These are phyloP conservation scores for Tor tambroides DNA, from an alignment of 2,113 vertebrate species.

Conservation along the genomic window DNA sequence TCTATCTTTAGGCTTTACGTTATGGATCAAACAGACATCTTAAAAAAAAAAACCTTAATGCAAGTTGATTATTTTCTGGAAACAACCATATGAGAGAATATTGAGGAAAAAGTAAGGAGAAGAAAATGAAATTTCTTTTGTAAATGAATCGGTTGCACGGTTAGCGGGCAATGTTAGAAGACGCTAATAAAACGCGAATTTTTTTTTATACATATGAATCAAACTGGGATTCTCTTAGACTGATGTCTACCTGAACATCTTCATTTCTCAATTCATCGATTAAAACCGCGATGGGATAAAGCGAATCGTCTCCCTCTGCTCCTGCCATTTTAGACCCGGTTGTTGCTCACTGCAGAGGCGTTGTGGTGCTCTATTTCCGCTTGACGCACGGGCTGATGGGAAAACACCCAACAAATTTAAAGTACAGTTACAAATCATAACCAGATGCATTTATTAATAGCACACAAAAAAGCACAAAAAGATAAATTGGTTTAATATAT, in stretches of 20 bases:
- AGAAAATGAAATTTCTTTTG: not conserved
- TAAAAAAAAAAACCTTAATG: not conserved
- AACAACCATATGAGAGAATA: not conserved
- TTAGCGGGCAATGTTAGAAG: not conserved
- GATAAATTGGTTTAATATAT: no score
- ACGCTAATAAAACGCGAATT: not conserved
- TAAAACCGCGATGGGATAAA: conserved; percentile 89
- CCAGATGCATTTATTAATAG: no score
- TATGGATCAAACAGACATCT: not conserved
- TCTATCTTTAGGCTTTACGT: not conserved
- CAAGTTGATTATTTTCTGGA: not conserved
- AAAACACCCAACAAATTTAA: conserved; percentile 37
- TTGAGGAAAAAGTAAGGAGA: not conserved
- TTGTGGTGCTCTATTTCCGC: conserved; percentile 70
- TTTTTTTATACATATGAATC: not conserved
- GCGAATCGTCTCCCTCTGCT: conserved; percentile 89
- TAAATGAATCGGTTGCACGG: not conserved
- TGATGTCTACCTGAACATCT: conserved; percentile 82
- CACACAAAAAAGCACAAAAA: no score
- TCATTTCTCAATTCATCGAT: conserved; percentile 90
- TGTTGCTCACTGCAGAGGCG: conserved; percentile 44
- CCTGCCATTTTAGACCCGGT: conserved; percentile 78
- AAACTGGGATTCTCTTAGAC: not conserved
- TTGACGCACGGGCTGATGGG: not conserved
- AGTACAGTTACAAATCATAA: conserved; percentile 15